Base-by-base conservation (phyloP, 2,888 invertebrate genomes). In the Eupithecia pulchellata region DNA sequence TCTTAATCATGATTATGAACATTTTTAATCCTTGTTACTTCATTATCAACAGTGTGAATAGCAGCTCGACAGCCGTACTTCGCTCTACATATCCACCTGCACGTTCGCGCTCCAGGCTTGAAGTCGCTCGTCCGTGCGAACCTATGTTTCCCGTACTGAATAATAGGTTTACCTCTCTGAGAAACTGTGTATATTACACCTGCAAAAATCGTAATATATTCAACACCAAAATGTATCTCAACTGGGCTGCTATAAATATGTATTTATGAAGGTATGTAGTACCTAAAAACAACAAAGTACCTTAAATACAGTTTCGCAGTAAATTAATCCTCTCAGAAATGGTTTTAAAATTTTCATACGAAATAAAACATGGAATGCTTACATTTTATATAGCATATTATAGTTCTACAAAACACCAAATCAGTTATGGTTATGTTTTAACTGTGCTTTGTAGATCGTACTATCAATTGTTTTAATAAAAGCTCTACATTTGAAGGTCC, bases 21-120 rank as follows among this genome's bases (percentile, higher is more conserved):
- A 61, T 75, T 74, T 1, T 27, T 8, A 61, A 60, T 32, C 13
- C 11, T 60, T 20, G 20, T 8, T n/a, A 60, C 20, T n/a, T 32
- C n/a, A 20, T 60, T 20, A 11, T 32, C 13, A 32, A 32, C 60
- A 34, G 60, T 60, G 20, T 20, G 17, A 8, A 34, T 60, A 32
- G 30, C 20, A 11, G 60, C 60, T 20, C 60, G 60, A 13, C 60
- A 60, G 20, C 60, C 60, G 32, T 60, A 60, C 11, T 32, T 32
- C n/a, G 60, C 60, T 32, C 60, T n/a, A 60, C 32, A 32, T 32
- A 32, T n/a, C 60, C 60, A 60, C 30, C 32, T 60, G 32, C 60
- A 60, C 20, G 4, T 34, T 2, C 20, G 30, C n/a, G 20, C 34
- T 17, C n/a, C n/a, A 9, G 2, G 9, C 8, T 60, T 60, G 20